A percentile compares a stretch with the other conserved stretches of the same genome.
phyloP scores from a whole-genome alignment of 2,797 vertebrate species.

The Saxicola maurus region DNA sequence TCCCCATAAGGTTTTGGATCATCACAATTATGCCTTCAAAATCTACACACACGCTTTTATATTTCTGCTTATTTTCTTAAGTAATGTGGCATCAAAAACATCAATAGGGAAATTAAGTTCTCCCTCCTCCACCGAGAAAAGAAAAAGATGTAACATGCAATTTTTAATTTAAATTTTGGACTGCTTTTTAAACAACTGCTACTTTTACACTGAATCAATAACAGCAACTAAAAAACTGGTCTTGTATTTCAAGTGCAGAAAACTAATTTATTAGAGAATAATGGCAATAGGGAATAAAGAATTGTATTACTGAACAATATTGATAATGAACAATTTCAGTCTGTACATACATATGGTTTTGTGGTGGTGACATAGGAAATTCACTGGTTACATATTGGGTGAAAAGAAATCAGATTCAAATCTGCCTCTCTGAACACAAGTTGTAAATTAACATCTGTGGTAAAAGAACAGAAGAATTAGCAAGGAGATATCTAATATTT shows the following conservation, averaged over 20 bases:
- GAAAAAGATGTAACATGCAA: neutral
- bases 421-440: neutral
- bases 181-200: neutral
- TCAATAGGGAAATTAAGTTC: neutral
- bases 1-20: neutral
- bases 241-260: neutral
- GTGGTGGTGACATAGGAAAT: neutral
- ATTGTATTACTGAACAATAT: neutral
- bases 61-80: neutral
- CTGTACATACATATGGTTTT: neutral
- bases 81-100: neutral
- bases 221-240: neutral
- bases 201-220: neutral
- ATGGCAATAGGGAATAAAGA: neutral
- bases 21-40: neutral
- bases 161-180: neutral
- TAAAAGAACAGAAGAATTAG: neutral
- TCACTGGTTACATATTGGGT: neutral
- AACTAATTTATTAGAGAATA: neutral
- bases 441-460: neutral
- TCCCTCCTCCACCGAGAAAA: neutral
- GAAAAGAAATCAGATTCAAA: neutral
- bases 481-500: neutral
- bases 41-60: neutral
- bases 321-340: neutral